Evolutionary conservation across 2,888 invertebrate species (phyloP).

Genomic region (Tipula lateralis): DNA sequence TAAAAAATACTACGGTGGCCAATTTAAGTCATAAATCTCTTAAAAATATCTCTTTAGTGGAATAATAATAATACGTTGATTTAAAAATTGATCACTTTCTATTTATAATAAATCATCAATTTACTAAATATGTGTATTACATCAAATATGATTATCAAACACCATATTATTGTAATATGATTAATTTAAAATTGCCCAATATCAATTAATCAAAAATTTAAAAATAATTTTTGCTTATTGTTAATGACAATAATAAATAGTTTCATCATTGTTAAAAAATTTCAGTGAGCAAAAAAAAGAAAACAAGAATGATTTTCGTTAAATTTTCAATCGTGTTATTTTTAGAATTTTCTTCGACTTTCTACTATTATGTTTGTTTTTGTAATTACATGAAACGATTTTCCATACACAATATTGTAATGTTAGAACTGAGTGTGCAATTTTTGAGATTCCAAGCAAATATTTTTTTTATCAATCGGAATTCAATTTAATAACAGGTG

Average conservation of each 20-base stretch:
- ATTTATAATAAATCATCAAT: no score
- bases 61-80: no score
- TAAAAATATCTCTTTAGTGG: no score
- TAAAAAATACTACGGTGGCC: no score
- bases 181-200: background rate
- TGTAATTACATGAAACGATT: background rate
- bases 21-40: no score
- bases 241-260: background rate
- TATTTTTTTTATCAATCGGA: background rate
- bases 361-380: background rate
- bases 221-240: background rate
- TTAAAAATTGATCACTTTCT: no score
- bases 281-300: background rate
- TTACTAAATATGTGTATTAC: no score
- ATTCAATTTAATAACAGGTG: background rate
- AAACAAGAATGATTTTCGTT: background rate
- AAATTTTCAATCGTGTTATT: background rate
- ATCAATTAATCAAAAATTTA: background rate
- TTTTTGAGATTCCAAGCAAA: no score
- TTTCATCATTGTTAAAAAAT: conserved; percentile 4
- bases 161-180: background rate
- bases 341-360: background rate
- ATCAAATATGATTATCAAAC: no score
- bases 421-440: background rate
- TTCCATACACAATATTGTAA: background rate